Conservation (phyloP, 2,113 vertebrate species). For the Pygoscelis antarcticus region DNA sequence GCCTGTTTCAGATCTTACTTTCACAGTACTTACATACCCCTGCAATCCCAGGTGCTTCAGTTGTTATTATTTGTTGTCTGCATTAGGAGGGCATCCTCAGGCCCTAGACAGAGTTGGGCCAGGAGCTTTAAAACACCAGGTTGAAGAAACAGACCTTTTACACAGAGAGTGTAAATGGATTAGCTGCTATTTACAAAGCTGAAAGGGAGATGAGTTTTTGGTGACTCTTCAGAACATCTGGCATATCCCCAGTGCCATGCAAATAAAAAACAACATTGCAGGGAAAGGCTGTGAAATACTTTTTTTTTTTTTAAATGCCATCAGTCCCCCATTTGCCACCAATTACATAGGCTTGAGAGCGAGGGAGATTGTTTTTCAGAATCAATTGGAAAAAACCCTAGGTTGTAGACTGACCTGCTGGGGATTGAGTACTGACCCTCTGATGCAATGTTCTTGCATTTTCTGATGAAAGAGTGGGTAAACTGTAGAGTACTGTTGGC, state of each 20-base stretch:
- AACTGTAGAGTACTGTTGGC: not conserved
- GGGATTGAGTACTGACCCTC: not conserved
- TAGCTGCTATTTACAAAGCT: not conserved
- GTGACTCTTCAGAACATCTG: slow-evolving; percentile 9
- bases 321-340: not conserved
- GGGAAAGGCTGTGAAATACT: not conserved
- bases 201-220: not conserved
- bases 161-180: not conserved
- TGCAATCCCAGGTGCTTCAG: not conserved
- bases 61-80: not conserved
- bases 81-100: not conserved
- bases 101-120: not conserved
- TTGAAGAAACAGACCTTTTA: not conserved
- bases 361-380: not conserved
- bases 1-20: not conserved
- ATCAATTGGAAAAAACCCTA: not conserved
- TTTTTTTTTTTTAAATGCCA: not conserved
- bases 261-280: not conserved
- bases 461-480: not conserved
- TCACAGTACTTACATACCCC: not conserved
- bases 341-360: fast-evolving
- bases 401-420: not conserved
- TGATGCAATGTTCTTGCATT: not conserved
- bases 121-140: not conserved
- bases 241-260: not conserved